Evolutionary conservation across 2,113 vertebrate genomes (phyloP).

Genomic region (Rattus rattus): DNA sequence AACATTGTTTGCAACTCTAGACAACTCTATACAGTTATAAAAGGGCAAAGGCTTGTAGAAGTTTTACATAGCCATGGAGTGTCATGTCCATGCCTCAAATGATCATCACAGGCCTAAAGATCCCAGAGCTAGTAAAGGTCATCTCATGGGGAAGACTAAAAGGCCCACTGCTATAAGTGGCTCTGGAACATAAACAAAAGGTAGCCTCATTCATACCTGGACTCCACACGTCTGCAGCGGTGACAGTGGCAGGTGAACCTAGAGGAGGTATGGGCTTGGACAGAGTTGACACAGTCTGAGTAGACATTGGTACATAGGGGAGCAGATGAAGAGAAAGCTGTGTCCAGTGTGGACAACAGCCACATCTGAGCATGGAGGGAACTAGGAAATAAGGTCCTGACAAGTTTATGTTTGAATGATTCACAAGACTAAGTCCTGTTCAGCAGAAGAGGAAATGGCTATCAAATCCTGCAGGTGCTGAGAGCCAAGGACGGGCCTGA

Average conservation of each 20-base stretch:
- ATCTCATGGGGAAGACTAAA: background rate
- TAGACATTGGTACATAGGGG: background rate
- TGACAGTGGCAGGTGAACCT: background rate
- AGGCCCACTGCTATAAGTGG: background rate
- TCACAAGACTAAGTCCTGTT: background rate
- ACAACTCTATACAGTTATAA: background rate
- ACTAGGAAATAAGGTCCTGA: background rate
- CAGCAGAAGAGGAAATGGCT: background rate
- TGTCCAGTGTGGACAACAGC: background rate
- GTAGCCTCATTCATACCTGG: background rate
- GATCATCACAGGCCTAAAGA: background rate
- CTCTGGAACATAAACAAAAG: fast-evolving
- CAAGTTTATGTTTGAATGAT: background rate
- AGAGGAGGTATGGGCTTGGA: background rate
- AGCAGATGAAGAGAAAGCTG: background rate
- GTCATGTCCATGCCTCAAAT: background rate
- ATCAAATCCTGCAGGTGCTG: background rate
- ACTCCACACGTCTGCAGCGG: background rate
- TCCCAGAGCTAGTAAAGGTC: background rate
- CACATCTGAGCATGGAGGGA: background rate
- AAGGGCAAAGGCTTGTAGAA: conserved; percentile 31
- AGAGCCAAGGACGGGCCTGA: background rate
- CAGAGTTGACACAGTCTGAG: background rate
- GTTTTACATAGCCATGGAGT: conserved; percentile 3
- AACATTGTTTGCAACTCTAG: background rate